Evolutionary conservation across 2,797 vertebrate genomes (phyloP), one percentile per base, ranked within the genome.

Genomic region (Gouania willdenowi): DNA sequence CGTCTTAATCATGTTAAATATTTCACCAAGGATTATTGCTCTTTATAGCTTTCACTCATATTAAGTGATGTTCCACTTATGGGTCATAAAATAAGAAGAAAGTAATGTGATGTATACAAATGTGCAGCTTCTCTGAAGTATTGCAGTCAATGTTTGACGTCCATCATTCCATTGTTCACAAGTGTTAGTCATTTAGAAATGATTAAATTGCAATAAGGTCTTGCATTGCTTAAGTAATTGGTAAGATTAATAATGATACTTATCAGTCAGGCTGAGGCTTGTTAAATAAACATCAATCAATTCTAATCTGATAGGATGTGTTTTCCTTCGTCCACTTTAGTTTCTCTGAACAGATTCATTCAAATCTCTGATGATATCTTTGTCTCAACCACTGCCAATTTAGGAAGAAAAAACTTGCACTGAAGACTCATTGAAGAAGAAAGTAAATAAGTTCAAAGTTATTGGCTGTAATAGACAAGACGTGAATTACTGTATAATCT

Each of bases 1-100:
- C 31, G 27, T 61, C 70, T 80, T 68, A 77, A 80, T 83, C 64
- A 53, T 56, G 63, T 68, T 34, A 69, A 57, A 75, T 78, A 69
- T 75, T 75, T 56, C 27, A 44, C 49, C 21, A 35, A 47, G 64
- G 41, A 44, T 65, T 70, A 76, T 63, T 60, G 34, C 34, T 21
- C 12, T 62, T 35, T 61, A 50, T 47, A 39, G 26, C 41, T 48
- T 57, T 56, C 47, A 46, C 48, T 68, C 42, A 45, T 32, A 52
- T 65, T 54, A 58, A 50, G 37, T 41, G 60, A 5, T 22, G 14
- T 25, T n/a, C 9, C 26, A 25, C 55, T 52, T 44, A 54, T 29
- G 15, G 24, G 26, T 39, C 41, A 46, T 30, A 43, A 69, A 50
- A 56, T 31, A 60, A 48, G 18, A 29, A 41, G 18, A 29, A 41